Percentiles rank a stretch among this genome's conserved stretches.
These are phyloP conservation scores for Tachuris rubrigastra DNA, from an alignment of 2,113 vertebrate genomes.

Conservation along the genomic window DNA sequence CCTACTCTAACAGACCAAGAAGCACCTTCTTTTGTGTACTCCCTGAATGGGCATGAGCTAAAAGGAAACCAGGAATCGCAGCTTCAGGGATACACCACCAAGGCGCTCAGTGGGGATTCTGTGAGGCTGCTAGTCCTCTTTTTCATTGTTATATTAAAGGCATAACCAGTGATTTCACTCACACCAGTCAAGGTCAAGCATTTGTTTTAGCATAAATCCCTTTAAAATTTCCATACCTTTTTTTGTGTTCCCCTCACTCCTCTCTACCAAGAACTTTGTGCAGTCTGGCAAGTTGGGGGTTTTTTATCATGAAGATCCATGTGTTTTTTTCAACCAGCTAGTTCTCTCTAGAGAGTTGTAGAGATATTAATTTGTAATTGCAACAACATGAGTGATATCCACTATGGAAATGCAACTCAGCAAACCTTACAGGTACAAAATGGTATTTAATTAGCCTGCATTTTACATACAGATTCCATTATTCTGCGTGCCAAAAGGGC, in stretches of 20 bases:
- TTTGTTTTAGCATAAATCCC: neutral
- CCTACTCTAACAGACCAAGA: neutral
- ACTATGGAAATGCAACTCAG: neutral
- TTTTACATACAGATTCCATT: neutral
- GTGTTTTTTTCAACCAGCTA: neutral
- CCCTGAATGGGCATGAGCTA: neutral
- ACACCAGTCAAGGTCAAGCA: neutral
- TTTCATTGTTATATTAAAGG: neutral
- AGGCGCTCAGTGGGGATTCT: rapidly evolving
- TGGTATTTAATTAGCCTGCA: neutral
- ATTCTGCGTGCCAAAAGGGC: neutral
- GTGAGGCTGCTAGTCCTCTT: neutral
- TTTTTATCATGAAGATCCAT: neutral
- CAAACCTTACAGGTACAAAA: neutral
- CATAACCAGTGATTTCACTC: neutral
- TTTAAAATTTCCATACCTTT: neutral
- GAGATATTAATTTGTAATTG: neutral
- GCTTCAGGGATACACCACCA: neutral
- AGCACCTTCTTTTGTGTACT: neutral
- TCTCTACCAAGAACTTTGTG: neutral
- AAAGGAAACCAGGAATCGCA: rapidly evolving
- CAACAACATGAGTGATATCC: neutral
- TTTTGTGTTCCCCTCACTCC: rapidly evolving
- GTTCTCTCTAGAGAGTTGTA: neutral
- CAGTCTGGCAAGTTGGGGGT: neutral